Evolutionary conservation across 2,888 invertebrate genomes (phyloP).

Genomic region (Oligia latruncula): DNA sequence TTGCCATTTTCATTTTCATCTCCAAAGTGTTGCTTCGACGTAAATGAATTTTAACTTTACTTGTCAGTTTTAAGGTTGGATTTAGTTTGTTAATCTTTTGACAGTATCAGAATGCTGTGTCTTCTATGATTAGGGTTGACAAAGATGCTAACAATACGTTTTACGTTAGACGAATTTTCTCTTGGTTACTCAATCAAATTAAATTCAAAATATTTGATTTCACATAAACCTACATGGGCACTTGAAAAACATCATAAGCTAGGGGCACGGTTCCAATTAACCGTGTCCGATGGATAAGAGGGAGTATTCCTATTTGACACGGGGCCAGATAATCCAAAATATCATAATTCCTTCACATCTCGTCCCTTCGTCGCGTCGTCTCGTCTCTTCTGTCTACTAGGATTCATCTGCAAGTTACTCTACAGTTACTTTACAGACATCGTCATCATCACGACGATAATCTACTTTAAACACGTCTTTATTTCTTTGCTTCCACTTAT

Average conservation of each 20-base stretch:
- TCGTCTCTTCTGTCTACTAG: neutral
- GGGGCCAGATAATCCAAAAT: neutral
- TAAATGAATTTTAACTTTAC: slow-evolving; percentile 20
- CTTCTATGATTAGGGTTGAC: slow-evolving; percentile 56
- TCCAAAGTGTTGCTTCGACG: slow-evolving; percentile 7
- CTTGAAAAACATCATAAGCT: neutral
- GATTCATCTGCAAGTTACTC: neutral
- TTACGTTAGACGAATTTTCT: neutral
- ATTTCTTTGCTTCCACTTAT: neutral
- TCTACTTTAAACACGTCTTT: neutral
- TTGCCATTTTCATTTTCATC: slow-evolving; percentile 53
- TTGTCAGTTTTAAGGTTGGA: slow-evolving; percentile 8
- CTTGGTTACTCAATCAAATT: neutral
- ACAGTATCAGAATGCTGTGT: slow-evolving; percentile 28
- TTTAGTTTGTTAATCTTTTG: slow-evolving; percentile 23
- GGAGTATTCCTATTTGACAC: neutral
- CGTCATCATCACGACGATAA: too few species aligned
- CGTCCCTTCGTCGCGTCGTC: too few species aligned
- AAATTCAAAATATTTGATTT: neutral
- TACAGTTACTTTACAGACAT: too few species aligned
- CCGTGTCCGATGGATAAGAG: neutral
- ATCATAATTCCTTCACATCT: neutral
- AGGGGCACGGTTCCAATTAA: neutral
- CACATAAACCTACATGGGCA: neutral
- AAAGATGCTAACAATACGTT: neutral